Evolutionary conservation across 2,888 invertebrate species (phyloP).

Genomic region (Temnothorax ravouxi): DNA sequence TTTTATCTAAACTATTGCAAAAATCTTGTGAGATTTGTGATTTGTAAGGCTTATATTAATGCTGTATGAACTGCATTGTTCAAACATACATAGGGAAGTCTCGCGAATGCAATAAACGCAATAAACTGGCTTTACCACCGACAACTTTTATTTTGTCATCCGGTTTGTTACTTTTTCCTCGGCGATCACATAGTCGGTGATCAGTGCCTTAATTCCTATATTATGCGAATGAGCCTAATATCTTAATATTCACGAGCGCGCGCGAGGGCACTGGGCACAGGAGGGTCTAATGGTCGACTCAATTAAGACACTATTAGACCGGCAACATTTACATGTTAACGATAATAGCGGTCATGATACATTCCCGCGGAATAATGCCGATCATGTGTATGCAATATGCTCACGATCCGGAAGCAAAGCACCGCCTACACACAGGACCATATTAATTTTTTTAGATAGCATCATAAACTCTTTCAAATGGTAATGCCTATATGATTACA

Average conservation of each 20-base stretch:
- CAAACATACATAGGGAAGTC: not conserved
- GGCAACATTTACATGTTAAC: constrained; percentile 83
- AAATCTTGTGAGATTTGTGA: not conserved
- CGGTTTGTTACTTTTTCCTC: constrained; percentile 14
- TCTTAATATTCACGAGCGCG: constrained; percentile 74
- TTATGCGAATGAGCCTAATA: constrained; percentile 76
- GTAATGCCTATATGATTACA: not conserved
- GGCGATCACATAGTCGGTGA: constrained; percentile 37
- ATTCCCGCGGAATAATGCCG: constrained; percentile 75
- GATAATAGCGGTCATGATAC: constrained; percentile 83
- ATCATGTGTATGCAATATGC: constrained; percentile 45
- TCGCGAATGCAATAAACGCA: not conserved
- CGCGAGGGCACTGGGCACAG: constrained; percentile 69
- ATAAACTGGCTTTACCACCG: not conserved
- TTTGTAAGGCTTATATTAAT: not conserved
- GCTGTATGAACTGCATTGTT: not conserved
- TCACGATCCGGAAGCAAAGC: constrained; percentile 62
- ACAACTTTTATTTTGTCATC: not conserved
- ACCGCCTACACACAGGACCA: constrained; percentile 9
- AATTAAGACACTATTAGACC: constrained; percentile 84
- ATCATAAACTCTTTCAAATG: constrained; percentile 6
- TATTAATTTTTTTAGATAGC: constrained; percentile 63
- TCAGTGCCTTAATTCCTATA: constrained; percentile 67
- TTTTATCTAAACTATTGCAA: not conserved
- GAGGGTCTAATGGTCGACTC: constrained; percentile 83